phyloP scores from a whole-genome alignment of 2,888 invertebrate genomes.

The Polia nebulosa region DNA sequence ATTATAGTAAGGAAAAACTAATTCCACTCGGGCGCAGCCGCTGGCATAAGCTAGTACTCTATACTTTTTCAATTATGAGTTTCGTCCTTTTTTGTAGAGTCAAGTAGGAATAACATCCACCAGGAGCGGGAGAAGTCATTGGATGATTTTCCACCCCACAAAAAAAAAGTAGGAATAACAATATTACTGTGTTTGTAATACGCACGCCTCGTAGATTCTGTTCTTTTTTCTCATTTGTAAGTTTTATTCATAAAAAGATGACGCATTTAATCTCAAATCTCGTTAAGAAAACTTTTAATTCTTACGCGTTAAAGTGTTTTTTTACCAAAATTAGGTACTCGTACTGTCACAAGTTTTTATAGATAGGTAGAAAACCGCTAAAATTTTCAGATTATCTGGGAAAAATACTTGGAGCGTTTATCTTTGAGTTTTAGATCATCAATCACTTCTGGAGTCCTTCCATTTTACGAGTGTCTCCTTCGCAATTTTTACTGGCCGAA shows the following conservation, averaged over 20 bases:
- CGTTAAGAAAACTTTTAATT: background rate
- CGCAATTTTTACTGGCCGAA: constrained; percentile 49
- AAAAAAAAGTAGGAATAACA: background rate
- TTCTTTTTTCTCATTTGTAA: background rate
- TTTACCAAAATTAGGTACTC: background rate
- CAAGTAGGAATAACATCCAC: background rate
- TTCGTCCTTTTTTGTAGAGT: no score
- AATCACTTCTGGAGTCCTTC: constrained; percentile 49
- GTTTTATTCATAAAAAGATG: background rate
- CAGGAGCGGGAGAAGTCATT: no score
- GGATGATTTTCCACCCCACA: no score
- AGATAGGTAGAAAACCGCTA: background rate
- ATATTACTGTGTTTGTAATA: no score
- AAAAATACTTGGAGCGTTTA: constrained; percentile 50
- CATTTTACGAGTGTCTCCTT: constrained; percentile 53
- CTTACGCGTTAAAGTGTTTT: constrained; percentile 2
- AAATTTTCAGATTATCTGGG: constrained; percentile 39
- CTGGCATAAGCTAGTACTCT: no score
- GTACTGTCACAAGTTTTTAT: constrained; percentile 9
- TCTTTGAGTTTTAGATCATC: constrained; percentile 55
- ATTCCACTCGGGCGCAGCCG: no score
- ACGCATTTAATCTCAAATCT: background rate
- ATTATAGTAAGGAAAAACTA: no score
- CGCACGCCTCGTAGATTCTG: background rate
- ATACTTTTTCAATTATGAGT: no score